Evolutionary conservation across 1,140 invertebrate genomes (phyloP), one percentile per base, ranked within the genome.

Genomic region (Eueides isabella): DNA sequence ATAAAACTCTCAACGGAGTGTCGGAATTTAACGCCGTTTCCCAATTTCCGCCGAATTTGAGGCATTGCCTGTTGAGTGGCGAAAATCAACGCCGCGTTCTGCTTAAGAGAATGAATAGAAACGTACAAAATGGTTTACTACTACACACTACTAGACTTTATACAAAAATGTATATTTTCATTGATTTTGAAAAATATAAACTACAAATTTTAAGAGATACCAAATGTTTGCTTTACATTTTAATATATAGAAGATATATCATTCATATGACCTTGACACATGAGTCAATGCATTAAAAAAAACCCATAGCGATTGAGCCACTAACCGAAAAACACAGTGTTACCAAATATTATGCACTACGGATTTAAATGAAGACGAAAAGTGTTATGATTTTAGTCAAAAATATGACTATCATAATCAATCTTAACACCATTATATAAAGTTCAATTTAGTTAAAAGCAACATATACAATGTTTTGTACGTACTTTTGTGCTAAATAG

Each of bases 251-350:
- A 6, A 19, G n/a, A 7, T 19, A 19, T 0, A 5, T 19, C 5
- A 7, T n/a, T 44, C 7, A 48, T 19, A 14, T 75, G 74, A 75
- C 74, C 74, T 75, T 75, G 74, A n/a, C 19, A 61, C 29, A 41
- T 75, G 74, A 81, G 28, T 76, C 77, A 75, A 48, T 44, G 61
- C 76, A 79, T 79, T 68, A 81, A 81, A 75, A 81, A 75, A 74
- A 75, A 55, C 67, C 70, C 71, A 70, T 35, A 61, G 71, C 67
- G 61, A 75, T 75, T 81, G 79, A 73, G 77, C 80, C 80, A 84
- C 78, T 88, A 80, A 88, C 89, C 89, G 85, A 84, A 80, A 88
- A 80, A 89, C 86, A 87, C 79, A 83, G 44, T 67, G 75, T 88
- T 85, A 85, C 79, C 55, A 74, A 88, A 88, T 80, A 83, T 82